phyloP scores from a whole-genome alignment of 2,797 vertebrate species.

The Myoxocephalus aenaeus region DNA sequence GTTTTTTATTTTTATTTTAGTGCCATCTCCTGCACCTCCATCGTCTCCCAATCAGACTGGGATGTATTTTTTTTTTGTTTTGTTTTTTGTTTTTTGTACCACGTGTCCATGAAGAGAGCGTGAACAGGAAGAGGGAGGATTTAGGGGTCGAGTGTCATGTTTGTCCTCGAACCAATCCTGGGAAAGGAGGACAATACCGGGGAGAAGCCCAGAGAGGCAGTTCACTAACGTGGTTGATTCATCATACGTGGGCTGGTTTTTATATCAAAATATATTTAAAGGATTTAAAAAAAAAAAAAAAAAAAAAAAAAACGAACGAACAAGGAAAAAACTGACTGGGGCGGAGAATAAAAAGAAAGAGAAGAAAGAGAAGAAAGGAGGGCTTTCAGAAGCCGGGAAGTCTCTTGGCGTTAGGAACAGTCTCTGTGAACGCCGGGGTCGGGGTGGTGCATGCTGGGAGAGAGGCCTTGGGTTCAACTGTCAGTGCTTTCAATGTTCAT shows the following conservation, averaged over 20 bases:
- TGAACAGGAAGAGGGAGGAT: slow-evolving; percentile 51
- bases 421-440: slow-evolving; percentile 68
- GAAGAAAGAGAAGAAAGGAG: slow-evolving; percentile 9
- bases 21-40: slow-evolving; percentile 58
- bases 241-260: slow-evolving; percentile 83
- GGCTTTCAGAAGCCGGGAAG: slow-evolving; percentile 55
- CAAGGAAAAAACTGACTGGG: slow-evolving; percentile 64
- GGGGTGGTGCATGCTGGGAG: slow-evolving; percentile 80
- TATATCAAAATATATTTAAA: slow-evolving; percentile 89
- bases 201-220: slow-evolving; percentile 55
- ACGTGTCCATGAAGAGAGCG: slow-evolving; percentile 48
- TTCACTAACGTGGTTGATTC: slow-evolving; percentile 77
- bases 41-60: slow-evolving; percentile 38
- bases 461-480: slow-evolving; percentile 84
- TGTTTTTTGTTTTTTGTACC: no score
- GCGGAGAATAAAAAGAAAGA: slow-evolving; percentile 17
- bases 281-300: slow-evolving; percentile 74
- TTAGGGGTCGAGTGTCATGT: slow-evolving; percentile 41
- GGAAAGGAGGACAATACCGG: slow-evolving; percentile 18
- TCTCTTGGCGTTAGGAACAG: slow-evolving; percentile 48
- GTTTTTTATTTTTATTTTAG: slow-evolving; percentile 53
- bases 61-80: neutral
- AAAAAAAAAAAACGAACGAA: slow-evolving; percentile 70
- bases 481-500: slow-evolving; percentile 87
- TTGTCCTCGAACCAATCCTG: slow-evolving; percentile 43